Base-by-base conservation (phyloP, 2,113 vertebrate species). In the Xyrauchen texanus region DNA sequence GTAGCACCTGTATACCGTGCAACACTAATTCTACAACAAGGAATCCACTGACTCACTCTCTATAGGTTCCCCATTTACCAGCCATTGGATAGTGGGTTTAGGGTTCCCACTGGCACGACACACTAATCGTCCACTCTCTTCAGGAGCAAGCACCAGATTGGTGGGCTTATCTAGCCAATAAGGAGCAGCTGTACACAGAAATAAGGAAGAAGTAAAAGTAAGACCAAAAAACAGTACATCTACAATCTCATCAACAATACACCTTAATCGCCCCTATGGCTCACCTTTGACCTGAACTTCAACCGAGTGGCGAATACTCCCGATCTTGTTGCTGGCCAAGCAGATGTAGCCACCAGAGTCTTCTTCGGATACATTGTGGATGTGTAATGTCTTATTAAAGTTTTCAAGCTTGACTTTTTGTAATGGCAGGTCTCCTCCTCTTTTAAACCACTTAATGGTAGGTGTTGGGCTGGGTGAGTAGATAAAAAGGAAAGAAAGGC, bases 281-380 rank as follows among this genome's bases (percentile, higher is more conserved):
- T 93, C 90, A 99, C 98, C 97, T 95, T 99, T 98, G 82, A 98
- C 96, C 91, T 96, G 95, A 82, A 99, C 97, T 78, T 91, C 93
- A 92, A 99, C 96, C 68, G 95, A 94, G 91, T 98, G 98, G 58
- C 94, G 94, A 82, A 94, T 96, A 88, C 93, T 97, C 87, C 97
- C 98, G 83, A 97, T 92, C 82, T 95, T 95, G 90, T 96, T 99
- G 46, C 94, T 97, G 0, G 97, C 97, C 93, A 98, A 93, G 91
- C 98, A 99, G 79, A 95, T 94, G 64, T 99, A 99, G 13, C 96
- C 96, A 57, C 98, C 98, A 0, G 94, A 94, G 45, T 99, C 97
- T 79, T 98, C 98, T 87, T 99, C 97, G 0, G 98, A 99, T 72
- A 99, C 94, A 0, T 91, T 94, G 78, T 90, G 84, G 60, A 99